A percentile compares a stretch with the other conserved stretches of the same genome.
phyloP scores from a whole-genome alignment of 23 tunicate species.

The Trididemnum nubilum region DNA sequence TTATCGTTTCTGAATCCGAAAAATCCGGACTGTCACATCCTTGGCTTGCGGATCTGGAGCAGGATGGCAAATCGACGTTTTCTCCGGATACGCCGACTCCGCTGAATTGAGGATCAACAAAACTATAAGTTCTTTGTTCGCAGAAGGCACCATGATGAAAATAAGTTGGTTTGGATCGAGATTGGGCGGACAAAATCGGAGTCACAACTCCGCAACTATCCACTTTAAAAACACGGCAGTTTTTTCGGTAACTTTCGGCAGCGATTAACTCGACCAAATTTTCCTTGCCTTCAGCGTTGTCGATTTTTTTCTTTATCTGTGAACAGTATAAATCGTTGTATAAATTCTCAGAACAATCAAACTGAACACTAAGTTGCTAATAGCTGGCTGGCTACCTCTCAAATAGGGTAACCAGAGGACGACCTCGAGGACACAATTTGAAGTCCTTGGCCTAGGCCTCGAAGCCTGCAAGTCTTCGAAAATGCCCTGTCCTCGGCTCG shows the following conservation, averaged over 20 bases:
- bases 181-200: background rate
- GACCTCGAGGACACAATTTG: too few species aligned
- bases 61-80: background rate
- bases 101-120: background rate
- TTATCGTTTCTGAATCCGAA: background rate
- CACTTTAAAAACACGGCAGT: background rate
- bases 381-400: too few species aligned
- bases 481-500: too few species aligned
- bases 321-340: too few species aligned
- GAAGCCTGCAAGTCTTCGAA: too few species aligned
- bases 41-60: slow-evolving; percentile 7
- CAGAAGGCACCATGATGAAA: slow-evolving; percentile 15
- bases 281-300: background rate
- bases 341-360: too few species aligned
- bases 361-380: too few species aligned
- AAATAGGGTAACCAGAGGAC: too few species aligned
- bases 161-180: background rate
- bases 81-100: background rate
- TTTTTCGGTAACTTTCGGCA: background rate
- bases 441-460: too few species aligned
- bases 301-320: background rate
- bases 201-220: background rate
- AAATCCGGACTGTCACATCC: background rate
- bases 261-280: background rate
- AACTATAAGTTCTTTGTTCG: background rate